Conservation (phyloP, 2,113 vertebrate species). For the Spermophilus dauricus region DNA sequence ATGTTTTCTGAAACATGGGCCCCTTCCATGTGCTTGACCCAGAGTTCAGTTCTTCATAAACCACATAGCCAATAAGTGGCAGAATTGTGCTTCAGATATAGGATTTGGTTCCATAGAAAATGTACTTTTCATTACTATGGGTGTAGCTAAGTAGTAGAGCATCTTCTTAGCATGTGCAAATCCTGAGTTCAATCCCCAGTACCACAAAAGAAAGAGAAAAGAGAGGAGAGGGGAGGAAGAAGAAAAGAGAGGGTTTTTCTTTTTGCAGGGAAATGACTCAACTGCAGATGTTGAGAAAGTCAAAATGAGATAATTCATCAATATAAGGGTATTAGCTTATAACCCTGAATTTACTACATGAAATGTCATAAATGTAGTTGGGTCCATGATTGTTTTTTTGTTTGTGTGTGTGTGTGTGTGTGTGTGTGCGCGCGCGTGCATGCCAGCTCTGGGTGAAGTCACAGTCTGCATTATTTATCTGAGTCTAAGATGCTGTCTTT, state of each 20-base stretch:
- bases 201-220: not conserved
- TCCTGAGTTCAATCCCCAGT: not conserved
- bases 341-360: not conserved
- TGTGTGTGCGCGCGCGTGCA: not conserved
- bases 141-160: not conserved
- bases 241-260: not conserved
- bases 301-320: not conserved
- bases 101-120: not conserved
- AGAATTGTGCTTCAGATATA: not conserved
- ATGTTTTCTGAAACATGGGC: not conserved
- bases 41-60: not conserved
- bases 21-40: not conserved
- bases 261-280: constrained; percentile 24
- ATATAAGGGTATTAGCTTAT: not conserved
- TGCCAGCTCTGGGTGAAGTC: not conserved
- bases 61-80: not conserved
- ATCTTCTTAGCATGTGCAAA: not conserved
- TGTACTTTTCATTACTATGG: not conserved
- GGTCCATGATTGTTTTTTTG: not conserved
- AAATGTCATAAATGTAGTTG: not conserved
- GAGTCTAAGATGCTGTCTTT: not conserved
- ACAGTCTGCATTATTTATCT: not conserved
- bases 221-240: no score
- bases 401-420: no score
- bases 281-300: not conserved